These are phyloP conservation scores for Peromyscus leucopus DNA, from an alignment of 2,113 vertebrate genomes.

Conservation along the genomic window DNA sequence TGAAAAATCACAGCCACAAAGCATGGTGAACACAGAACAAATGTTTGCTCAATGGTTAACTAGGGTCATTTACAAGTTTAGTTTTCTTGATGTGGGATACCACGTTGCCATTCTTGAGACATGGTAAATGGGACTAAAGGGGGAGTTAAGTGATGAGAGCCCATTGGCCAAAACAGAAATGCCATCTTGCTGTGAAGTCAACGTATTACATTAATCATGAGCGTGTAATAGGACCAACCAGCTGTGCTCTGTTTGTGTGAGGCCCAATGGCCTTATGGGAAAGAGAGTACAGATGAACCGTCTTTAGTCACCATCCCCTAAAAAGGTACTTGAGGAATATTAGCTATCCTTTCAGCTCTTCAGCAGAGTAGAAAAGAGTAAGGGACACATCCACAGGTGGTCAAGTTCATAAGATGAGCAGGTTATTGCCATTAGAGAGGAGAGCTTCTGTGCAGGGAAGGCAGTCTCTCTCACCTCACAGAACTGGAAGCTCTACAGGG, in stretches of 20 bases:
- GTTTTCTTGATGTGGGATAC: background rate
- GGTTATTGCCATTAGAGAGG: background rate
- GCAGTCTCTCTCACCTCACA: background rate
- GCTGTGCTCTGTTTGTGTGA: background rate
- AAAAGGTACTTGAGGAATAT: background rate
- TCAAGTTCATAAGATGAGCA: background rate
- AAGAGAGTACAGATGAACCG: background rate
- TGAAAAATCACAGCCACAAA: background rate
- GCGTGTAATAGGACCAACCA: background rate
- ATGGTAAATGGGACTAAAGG: background rate
- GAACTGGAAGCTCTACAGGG: background rate
- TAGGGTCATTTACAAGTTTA: background rate
- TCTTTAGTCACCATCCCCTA: background rate
- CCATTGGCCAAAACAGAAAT: background rate
- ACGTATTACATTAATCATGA: background rate
- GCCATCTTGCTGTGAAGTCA: background rate
- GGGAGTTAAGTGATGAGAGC: background rate
- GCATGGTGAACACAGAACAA: background rate
- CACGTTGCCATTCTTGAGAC: background rate
- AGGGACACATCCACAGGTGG: background rate
- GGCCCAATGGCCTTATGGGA: background rate
- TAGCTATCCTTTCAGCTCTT: background rate
- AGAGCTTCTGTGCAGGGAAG: background rate
- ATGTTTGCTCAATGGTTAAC: background rate
- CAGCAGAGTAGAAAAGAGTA: background rate